Base-by-base conservation (phyloP, 2,797 vertebrate species). In the Acipenser oxyrinchus region DNA sequence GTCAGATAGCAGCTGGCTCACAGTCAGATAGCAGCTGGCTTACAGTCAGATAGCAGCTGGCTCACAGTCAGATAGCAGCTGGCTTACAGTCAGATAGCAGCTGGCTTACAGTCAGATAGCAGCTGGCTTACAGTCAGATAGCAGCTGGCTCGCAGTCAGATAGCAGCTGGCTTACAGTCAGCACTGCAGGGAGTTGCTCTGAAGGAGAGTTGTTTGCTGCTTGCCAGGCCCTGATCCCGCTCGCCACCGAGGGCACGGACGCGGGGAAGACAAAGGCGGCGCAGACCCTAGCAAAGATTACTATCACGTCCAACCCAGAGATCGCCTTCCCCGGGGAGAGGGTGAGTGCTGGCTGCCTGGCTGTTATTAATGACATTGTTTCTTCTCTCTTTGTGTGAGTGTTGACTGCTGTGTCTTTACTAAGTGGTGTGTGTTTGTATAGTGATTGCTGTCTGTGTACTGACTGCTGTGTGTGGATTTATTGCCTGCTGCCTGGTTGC, bases 271-370 rank as follows among this genome's bases (percentile, higher is more conserved):
- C 87, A 13, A 98, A 96, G 84, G 94, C 97, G 4, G 94, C 94
- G 0, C 97, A 99, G 82, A 95, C 97, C 1, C 82, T 99, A 12
- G 95, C 97, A 49, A 99, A 96, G 84, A 95, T 99, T 74, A 86
- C 94, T 64, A 99, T 99, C 79, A 99, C 96, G 3, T 93, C 94
- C n/a, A 96, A 98, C 78, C 96, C 97, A 0, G 92, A 95, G 83
- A 97, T 99, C 75, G 95, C 93, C 0, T 99, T 98, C 70, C 96
- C 96, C 0, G 96, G 97, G 12, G 96, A 99, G 82, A 85, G 97
- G 84, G 97, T 97, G 37, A 72, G 83, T 71, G 55, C 15, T 62
- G 65, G 10, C 15, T 10, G 8, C 63, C 12, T 6, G 37, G 51
- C 15, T 15, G 66, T 6, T 64, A 51, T 49, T 67, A 50, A 52